These are phyloP conservation scores for Apamea monoglypha DNA, from an alignment of 2,888 invertebrate species.

Conservation along the genomic window DNA sequence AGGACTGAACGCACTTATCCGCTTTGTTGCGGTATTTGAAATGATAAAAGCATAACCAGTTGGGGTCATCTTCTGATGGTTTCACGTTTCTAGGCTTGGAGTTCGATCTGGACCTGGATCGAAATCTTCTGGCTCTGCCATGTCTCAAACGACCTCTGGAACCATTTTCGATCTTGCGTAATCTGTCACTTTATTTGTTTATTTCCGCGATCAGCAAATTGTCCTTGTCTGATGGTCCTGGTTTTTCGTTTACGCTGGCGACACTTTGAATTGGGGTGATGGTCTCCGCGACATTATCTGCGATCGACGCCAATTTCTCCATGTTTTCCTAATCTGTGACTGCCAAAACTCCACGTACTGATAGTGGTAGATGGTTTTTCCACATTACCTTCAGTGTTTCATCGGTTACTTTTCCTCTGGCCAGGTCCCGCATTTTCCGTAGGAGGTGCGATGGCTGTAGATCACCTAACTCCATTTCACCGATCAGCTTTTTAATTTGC, in stretches of 20 bases:
- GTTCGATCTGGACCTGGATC: too few species aligned
- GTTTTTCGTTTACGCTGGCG: neutral
- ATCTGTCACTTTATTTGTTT: neutral
- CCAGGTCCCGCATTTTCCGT: neutral
- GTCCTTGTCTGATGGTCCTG: too few species aligned
- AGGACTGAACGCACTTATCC: neutral
- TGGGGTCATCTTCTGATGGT: too few species aligned
- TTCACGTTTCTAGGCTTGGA: too few species aligned
- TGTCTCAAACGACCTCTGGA: too few species aligned
- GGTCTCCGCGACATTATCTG: neutral
- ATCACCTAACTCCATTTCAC: neutral
- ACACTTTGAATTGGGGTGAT: neutral
- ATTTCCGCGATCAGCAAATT: neutral
- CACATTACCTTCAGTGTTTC: neutral
- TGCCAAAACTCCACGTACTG: neutral
- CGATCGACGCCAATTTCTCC: neutral
- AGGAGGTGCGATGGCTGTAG: neutral
- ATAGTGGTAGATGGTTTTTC: neutral
- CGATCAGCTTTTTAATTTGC: neutral
- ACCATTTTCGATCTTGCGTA: neutral
- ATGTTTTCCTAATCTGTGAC: neutral
- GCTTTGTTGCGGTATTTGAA: neutral
- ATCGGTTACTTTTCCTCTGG: neutral
- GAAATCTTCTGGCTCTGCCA: too few species aligned
- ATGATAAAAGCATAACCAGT: neutral